A percentile compares a stretch with the other conserved stretches of the same genome.
phyloP scores from a whole-genome alignment of 2,888 invertebrate genomes.

The Lacanobia oleracea region DNA sequence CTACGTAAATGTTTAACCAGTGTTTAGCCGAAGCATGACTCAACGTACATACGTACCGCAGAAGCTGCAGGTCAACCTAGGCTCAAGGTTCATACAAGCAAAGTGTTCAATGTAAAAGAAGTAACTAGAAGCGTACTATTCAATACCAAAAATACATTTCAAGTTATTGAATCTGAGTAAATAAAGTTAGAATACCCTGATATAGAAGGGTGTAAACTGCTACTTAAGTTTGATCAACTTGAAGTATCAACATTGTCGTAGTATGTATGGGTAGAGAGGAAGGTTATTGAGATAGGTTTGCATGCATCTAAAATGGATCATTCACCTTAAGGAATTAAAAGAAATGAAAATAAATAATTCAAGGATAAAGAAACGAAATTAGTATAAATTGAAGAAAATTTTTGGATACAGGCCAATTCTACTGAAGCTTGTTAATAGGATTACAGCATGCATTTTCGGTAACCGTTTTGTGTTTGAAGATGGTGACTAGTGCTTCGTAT shows the following conservation, averaged over 20 bases:
- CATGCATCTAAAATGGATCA: constrained; percentile 24
- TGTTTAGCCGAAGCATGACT: constrained; percentile 83
- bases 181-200: constrained; percentile 36
- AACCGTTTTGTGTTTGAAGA: constrained; percentile 69
- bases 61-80: constrained; percentile 57
- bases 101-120: constrained; percentile 52
- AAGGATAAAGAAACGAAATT: constrained; percentile 16
- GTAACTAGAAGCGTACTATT: constrained; percentile 57
- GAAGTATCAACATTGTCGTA: constrained; percentile 34
- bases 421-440: constrained; percentile 57
- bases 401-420: constrained; percentile 34
- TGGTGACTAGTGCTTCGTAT: constrained; percentile 68
- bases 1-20: constrained; percentile 83
- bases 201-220: constrained; percentile 37
- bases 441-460: constrained; percentile 69
- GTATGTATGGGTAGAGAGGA: constrained; percentile 41
- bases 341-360: constrained; percentile 6
- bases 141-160: constrained; percentile 31
- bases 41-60: constrained; percentile 49
- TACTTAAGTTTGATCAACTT: constrained; percentile 32
- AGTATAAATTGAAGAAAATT: not conserved
- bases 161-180: constrained; percentile 23
- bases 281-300: constrained; percentile 20
- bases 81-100: constrained; percentile 52
- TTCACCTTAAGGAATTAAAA: not conserved